Evolutionary conservation across 2,888 invertebrate species (phyloP), one percentile per base, ranked within the genome.

Genomic region (Sarcophaga rosellei): DNA sequence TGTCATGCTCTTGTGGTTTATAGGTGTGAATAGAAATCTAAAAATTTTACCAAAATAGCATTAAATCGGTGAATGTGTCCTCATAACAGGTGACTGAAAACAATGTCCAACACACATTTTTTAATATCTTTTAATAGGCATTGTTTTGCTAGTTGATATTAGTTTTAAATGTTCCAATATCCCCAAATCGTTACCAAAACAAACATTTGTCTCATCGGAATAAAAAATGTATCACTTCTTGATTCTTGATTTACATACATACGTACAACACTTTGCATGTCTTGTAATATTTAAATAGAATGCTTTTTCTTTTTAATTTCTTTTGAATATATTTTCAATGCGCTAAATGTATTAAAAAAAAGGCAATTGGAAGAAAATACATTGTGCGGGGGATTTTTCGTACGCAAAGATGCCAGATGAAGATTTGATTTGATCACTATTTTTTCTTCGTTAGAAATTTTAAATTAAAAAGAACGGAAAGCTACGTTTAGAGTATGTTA

Each of bases 11-110:
- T 47, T 47, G 47, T 20, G 59, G 8, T 25, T 53, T 72, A 63
- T 20, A 23, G 35, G n/a, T 61, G 21, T 61, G 15, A 69, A 78
- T 53, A 53, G 53, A 53, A 2, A 53, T 35, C 53, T 53, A 53
- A 53, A 53, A 15, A 15, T 59, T 57, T n/a, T 12, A 21, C 4
- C n/a, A 66, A 66, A 53, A 20, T 35, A 53, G 35, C 25, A 35
- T n/a, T 5, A 53, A 44, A 12, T 53, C 53, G 5, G 21, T 69
- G 23, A 23, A 35, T 65, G 45, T 25, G 4, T 68, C 57, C 61
- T 45, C 61, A 62, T 17, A 69, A 61, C 68, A 78, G 77, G 77
- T 78, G 62, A 78, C 23, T 23, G 62, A 68, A 66, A 44, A 74
- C 12, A 62, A 21, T 63, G 63, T 20, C 21, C 25, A 25, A 70